A percentile compares a stretch with the other conserved stretches of the same genome.
These are phyloP conservation scores for Lasioglossum malachurum DNA, from an alignment of 2,888 invertebrate genomes.

Conservation along the genomic window DNA sequence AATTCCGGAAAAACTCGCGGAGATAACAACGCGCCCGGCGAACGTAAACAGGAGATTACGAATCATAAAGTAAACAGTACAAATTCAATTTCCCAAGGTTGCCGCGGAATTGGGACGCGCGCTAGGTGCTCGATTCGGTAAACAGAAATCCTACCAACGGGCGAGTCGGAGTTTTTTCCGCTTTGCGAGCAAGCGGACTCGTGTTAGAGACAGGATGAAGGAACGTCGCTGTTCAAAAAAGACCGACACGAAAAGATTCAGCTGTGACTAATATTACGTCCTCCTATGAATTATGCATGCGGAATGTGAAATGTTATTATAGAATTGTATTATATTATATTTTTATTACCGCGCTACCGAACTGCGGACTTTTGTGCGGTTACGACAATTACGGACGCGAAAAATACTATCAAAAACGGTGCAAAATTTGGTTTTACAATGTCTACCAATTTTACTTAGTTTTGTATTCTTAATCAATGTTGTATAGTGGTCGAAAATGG, in stretches of 20 bases:
- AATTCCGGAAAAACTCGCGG: slow-evolving; percentile 39
- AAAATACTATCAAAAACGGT: background rate
- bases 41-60: slow-evolving; percentile 55
- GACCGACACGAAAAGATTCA: background rate
- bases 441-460: background rate
- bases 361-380: too few relatives aligned
- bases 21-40: slow-evolving; percentile 30
- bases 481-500: too few relatives aligned
- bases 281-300: background rate
- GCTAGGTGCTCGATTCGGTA: slow-evolving; percentile 33
- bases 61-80: slow-evolving; percentile 52
- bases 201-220: slow-evolving; percentile 13
- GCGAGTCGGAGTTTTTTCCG: slow-evolving; percentile 32
- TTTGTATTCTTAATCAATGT: too few relatives aligned
- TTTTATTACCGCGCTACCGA: background rate
- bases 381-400: background rate
- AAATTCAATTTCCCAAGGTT: slow-evolving; percentile 55
- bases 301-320: background rate
- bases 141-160: slow-evolving; percentile 46
- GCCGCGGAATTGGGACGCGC: slow-evolving; percentile 43
- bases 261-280: background rate
- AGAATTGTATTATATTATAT: background rate
- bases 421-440: background rate
- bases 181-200: slow-evolving; percentile 8
- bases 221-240: background rate